phyloP scores from a whole-genome alignment of 2,888 invertebrate species.

The Netelia virgata region DNA sequence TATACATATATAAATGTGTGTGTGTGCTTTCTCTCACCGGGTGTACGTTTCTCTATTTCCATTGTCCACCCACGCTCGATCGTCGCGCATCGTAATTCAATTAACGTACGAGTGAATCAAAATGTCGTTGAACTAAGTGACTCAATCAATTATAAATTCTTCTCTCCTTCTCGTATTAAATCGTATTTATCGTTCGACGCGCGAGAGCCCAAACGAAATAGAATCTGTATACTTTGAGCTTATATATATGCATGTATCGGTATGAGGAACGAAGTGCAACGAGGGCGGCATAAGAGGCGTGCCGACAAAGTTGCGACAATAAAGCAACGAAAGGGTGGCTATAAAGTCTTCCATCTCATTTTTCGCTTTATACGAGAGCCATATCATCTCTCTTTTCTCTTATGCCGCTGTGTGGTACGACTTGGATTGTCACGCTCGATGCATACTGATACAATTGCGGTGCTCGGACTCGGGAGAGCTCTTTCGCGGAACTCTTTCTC shows the following conservation, averaged over 20 bases:
- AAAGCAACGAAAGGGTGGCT: constrained; percentile 60
- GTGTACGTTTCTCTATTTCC: constrained; percentile 29
- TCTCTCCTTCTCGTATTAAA: constrained; percentile 29
- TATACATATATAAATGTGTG: too few relatives aligned
- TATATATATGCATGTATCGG: constrained; percentile 15
- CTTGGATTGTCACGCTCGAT: constrained; percentile 67
- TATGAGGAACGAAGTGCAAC: constrained; percentile 41
- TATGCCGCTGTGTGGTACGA: constrained; percentile 16
- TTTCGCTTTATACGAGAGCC: background rate
- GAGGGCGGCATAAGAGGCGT: constrained; percentile 57
- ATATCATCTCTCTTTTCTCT: constrained; percentile 34
- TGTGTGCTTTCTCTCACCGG: constrained; percentile 19
- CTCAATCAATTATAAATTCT: constrained; percentile 65
- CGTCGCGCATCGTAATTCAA: constrained; percentile 50
- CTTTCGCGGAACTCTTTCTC: constrained; percentile 32
- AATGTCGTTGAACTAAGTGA: constrained; percentile 60
- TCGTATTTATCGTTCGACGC: constrained; percentile 39
- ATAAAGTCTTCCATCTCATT: constrained; percentile 60
- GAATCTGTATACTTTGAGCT: constrained; percentile 14
- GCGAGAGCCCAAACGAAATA: constrained; percentile 15
- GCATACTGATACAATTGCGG: constrained; percentile 68
- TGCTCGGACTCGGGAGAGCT: constrained; percentile 3
- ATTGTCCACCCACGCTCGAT: constrained; percentile 61
- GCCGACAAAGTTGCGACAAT: constrained; percentile 70
- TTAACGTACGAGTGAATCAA: constrained; percentile 58